Conservation (phyloP, 1,140 invertebrate species). For the Aphelinus certus region DNA sequence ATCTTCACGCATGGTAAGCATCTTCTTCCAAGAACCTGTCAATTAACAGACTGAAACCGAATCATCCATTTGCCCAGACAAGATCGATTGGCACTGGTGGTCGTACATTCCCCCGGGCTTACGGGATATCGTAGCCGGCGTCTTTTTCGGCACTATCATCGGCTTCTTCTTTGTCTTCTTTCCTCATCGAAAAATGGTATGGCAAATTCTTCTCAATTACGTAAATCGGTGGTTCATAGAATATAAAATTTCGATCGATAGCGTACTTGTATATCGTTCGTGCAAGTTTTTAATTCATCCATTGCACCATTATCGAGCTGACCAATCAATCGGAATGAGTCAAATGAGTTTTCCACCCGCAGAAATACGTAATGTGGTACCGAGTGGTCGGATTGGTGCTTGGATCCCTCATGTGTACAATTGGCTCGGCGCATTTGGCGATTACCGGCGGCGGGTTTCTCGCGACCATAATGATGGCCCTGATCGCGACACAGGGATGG, state of each 20-base stretch:
- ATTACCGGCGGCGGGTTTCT: conserved; percentile 58
- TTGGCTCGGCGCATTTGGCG: conserved; percentile 45
- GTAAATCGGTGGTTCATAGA: too few species aligned
- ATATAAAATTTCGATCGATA: too few species aligned
- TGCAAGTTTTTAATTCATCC: too few species aligned
- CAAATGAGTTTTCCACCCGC: background rate
- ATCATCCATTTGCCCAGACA: background rate
- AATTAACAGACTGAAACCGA: too few species aligned
- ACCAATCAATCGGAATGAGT: too few species aligned
- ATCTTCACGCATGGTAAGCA: conserved; percentile 54
- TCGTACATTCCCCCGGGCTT: conserved; percentile 52
- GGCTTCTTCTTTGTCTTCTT: conserved; percentile 57
- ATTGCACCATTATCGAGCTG: too few species aligned
- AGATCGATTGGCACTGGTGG: conserved; percentile 49
- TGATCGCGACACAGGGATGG: conserved; percentile 57
- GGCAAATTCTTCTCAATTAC: too few species aligned
- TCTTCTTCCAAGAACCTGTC: too few species aligned
- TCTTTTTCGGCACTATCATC: conserved; percentile 47
- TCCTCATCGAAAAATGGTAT: conserved; percentile 46
- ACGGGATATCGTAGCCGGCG: conserved; percentile 54
- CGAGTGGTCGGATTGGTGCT: conserved; percentile 48
- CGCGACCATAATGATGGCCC: conserved; percentile 53
- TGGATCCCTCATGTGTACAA: conserved; percentile 54
- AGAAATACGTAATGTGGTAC: conserved; percentile 54
- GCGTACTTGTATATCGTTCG: too few species aligned